Evolutionary conservation across 2,113 vertebrate species (phyloP).

Genomic region (Gallinago media): DNA sequence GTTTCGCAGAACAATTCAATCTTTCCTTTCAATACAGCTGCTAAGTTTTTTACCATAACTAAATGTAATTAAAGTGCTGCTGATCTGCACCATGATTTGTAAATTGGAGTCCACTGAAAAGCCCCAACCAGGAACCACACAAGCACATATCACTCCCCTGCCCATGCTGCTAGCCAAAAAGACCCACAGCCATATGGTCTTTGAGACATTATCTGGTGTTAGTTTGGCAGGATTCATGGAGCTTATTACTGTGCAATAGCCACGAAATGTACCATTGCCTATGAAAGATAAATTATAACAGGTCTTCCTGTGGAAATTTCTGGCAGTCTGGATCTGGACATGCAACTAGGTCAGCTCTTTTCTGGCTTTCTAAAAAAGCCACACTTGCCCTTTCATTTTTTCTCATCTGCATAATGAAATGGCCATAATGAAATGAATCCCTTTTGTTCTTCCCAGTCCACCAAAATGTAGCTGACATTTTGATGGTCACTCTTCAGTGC

Average conservation of each 20-base stretch:
- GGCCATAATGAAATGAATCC: neutral
- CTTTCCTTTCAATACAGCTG: conserved; percentile 1
- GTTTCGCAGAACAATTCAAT: neutral
- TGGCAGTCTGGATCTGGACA: neutral
- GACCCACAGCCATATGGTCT: neutral
- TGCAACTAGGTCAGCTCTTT: neutral
- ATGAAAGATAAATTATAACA: neutral
- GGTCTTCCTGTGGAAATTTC: neutral
- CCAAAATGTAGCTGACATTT: neutral
- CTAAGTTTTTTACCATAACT: neutral
- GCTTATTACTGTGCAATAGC: neutral
- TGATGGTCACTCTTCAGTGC: neutral
- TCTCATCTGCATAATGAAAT: neutral
- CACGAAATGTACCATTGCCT: neutral
- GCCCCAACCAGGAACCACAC: neutral
- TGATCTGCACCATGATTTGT: neutral
- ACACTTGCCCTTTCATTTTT: neutral
- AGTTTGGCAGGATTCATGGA: neutral
- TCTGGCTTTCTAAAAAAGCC: neutral
- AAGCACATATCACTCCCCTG: neutral
- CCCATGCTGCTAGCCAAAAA: neutral
- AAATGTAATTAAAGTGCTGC: neutral
- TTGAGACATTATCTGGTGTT: neutral
- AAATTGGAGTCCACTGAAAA: conserved; percentile 3
- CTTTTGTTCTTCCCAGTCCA: neutral